These are phyloP conservation scores for Gymnobelideus leadbeateri DNA, from an alignment of 2,113 vertebrate species.

Conservation along the genomic window DNA sequence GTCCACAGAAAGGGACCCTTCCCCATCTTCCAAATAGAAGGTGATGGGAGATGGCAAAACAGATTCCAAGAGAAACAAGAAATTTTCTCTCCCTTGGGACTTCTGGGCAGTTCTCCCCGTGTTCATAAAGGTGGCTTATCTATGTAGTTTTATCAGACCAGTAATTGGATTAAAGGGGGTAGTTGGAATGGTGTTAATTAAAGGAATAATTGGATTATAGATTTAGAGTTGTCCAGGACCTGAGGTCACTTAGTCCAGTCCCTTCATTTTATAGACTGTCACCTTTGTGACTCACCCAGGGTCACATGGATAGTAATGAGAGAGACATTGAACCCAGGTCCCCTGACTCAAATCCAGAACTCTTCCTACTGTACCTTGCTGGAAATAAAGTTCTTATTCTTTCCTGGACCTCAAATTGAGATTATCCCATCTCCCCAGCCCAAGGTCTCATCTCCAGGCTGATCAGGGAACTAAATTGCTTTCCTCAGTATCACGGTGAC, in stretches of 20 bases:
- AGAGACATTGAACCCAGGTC: no score
- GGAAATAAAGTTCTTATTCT: not conserved
- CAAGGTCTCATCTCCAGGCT: not conserved
- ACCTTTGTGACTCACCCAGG: not conserved
- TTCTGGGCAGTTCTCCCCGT: not conserved
- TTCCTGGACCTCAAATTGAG: not conserved
- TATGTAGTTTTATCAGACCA: not conserved
- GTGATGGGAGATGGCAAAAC: not conserved
- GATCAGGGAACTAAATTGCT: not conserved
- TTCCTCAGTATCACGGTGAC: not conserved
- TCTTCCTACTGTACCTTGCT: not conserved
- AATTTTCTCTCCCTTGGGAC: not conserved
- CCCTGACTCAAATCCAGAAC: not conserved
- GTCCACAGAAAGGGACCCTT: not conserved
- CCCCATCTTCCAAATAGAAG: not conserved
- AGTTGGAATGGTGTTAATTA: not conserved
- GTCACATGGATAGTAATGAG: no score
- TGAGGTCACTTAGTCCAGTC: not conserved
- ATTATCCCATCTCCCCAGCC: not conserved
- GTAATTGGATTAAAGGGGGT: not conserved
- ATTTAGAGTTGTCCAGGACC: not conserved
- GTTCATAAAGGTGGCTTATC: not conserved
- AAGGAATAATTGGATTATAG: not conserved
- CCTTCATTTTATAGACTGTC: not conserved
- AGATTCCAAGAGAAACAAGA: not conserved